Conservation (phyloP, 2,113 vertebrate genomes). For the Oncorhynchus tshawytscha region DNA sequence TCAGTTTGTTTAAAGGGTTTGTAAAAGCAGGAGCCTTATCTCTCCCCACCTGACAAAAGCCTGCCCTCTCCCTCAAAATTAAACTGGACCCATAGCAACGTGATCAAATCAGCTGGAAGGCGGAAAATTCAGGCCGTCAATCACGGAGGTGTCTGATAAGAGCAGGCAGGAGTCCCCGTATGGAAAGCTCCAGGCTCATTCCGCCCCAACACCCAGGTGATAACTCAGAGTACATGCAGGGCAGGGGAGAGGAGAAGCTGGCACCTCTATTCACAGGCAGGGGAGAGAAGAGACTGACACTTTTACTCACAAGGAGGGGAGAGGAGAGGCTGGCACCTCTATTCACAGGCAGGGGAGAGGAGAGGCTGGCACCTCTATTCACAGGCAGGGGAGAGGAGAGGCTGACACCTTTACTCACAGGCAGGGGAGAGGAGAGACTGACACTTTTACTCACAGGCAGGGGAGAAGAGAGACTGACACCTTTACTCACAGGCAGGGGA, state of each 20-base stretch:
- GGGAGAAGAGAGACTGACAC: not conserved
- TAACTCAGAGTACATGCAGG: conserved; percentile 61
- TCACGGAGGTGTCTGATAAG: conserved; percentile 75
- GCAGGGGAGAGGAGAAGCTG: conserved; percentile 17
- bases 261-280: too few species aligned
- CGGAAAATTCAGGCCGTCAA: conserved; percentile 77
- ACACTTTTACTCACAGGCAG: not conserved
- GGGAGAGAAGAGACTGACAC: not conserved
- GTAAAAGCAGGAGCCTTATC: conserved; percentile 79
- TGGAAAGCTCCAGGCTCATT: conserved; percentile 73
- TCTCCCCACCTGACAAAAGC: conserved; percentile 76
- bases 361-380: not conserved
- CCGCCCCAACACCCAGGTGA: conserved; percentile 68
- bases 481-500: not conserved
- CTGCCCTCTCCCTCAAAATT: conserved; percentile 77
- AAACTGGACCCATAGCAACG: conserved; percentile 76
- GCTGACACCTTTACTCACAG: too few species aligned
- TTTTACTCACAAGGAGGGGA: not conserved
- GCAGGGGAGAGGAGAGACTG: too few species aligned
- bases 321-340: too few species aligned
- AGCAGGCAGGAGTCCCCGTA: conserved; percentile 65
- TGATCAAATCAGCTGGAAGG: conserved; percentile 79
- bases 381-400: not conserved
- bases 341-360: too few species aligned
- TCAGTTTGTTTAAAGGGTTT: conserved; percentile 78